Conservation (phyloP, 2,113 vertebrate genomes). For the Gallinago media region DNA sequence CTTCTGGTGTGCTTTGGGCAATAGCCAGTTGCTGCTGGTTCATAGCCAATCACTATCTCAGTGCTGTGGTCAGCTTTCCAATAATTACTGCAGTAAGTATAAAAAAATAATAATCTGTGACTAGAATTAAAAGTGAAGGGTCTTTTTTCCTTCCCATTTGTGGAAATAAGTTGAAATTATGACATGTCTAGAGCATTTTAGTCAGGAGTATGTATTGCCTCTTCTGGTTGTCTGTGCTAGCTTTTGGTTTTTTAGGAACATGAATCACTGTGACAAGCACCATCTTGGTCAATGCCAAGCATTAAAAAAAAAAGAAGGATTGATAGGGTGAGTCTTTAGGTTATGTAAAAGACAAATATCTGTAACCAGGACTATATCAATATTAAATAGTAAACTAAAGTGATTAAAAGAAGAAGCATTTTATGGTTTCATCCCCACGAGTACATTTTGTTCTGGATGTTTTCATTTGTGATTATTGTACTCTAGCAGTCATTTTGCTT, state of each 20-base stretch:
- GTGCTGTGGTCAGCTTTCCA: constrained; percentile 86
- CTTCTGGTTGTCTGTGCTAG: neutral
- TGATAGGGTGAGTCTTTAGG: neutral
- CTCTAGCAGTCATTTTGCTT: neutral
- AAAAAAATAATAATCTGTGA: neutral
- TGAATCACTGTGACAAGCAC: neutral
- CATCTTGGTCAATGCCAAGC: neutral
- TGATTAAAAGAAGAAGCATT: neutral
- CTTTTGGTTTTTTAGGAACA: neutral
- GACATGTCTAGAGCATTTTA: neutral
- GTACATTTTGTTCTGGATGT: neutral
- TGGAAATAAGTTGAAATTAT: neutral
- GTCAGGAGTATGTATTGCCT: neutral
- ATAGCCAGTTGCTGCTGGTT: constrained; percentile 88
- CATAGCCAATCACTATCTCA: constrained; percentile 86
- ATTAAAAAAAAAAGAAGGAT: neutral
- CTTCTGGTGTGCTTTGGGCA: constrained; percentile 88
- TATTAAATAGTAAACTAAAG: neutral
- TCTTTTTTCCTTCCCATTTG: neutral
- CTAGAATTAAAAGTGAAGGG: neutral
- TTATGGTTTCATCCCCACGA: neutral
- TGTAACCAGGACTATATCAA: neutral
- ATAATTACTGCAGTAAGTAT: constrained; percentile 88
- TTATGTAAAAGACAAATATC: neutral
- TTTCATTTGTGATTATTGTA: neutral